A percentile compares a stretch with the other conserved stretches of the same genome.
Conservation (phyloP, 2,888 invertebrate species). For the Bruchidius siliquastri region DNA sequence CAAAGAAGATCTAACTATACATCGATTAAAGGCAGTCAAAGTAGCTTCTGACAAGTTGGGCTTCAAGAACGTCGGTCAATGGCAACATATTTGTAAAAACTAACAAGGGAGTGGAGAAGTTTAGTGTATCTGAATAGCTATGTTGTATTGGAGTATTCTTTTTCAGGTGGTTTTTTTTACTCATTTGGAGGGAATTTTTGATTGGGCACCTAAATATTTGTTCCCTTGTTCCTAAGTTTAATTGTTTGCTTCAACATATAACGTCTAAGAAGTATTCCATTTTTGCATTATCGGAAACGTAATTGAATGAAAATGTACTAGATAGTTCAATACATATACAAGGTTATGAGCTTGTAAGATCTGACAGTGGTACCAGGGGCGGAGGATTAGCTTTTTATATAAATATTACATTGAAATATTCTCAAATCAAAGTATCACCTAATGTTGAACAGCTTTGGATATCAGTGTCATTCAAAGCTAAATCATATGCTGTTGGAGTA, state of each 20-base stretch:
- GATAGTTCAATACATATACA: conserved; percentile 1
- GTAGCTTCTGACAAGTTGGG: conserved; percentile 10
- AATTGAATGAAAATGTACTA: conserved; percentile 4
- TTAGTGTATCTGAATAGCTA: neutral
- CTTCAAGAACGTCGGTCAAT: conserved; percentile 14
- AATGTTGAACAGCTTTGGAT: too few species aligned
- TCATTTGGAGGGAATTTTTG: neutral
- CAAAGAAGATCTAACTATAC: conserved; percentile 9
- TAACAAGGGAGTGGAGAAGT: conserved; percentile 8
- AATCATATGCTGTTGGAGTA: neutral
- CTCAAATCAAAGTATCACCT: too few species aligned
- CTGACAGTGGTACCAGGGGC: conserved; percentile 5
- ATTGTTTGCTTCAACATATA: too few species aligned
- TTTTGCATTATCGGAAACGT: conserved; percentile 7
- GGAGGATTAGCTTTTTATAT: conserved; percentile 1
- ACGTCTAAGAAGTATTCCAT: conserved; percentile 2
- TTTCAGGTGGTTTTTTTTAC: too few species aligned
- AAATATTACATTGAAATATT: too few species aligned
- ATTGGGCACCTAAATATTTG: conserved; percentile 4
- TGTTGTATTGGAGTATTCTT: neutral
- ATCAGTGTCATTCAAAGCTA: neutral
- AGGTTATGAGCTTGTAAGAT: conserved; percentile 8
- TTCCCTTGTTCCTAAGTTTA: conserved; percentile 3
- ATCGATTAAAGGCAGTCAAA: conserved; percentile 7
- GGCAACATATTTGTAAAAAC: conserved; percentile 10